These are phyloP conservation scores for Nyctibius grandis DNA, from an alignment of 2,797 vertebrate genomes.

Conservation along the genomic window DNA sequence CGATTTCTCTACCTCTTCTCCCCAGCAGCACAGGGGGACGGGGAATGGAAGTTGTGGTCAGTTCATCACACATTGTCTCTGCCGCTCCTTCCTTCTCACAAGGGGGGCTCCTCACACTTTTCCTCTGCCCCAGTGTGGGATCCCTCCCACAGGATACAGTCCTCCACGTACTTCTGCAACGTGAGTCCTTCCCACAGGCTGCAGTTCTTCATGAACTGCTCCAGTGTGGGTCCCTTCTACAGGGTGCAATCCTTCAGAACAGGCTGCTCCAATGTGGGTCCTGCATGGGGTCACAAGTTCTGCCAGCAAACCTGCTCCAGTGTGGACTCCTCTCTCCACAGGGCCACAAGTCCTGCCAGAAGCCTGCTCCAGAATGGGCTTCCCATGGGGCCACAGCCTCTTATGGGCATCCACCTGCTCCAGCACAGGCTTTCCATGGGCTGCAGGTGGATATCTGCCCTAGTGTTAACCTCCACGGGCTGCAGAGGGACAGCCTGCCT, in stretches of 20 bases:
- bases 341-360: background rate
- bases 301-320: background rate
- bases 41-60: background rate
- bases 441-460: background rate
- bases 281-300: background rate
- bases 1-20: background rate
- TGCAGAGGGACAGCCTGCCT: background rate
- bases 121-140: rapidly evolving
- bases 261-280: too few species aligned
- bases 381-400: background rate
- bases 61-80: rapidly evolving
- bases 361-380: rapidly evolving
- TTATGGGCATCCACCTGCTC: background rate
- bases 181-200: rapidly evolving
- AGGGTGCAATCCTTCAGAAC: background rate
- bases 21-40: rapidly evolving
- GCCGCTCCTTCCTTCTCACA: background rate
- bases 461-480: background rate
- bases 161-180: background rate
- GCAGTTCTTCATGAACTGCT: background rate
- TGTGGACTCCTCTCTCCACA: rapidly evolving
- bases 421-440: rapidly evolving
- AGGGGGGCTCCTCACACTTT: too few species aligned
- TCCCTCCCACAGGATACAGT: background rate
- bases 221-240: background rate